These are phyloP conservation scores for Chrysemys picta DNA, from an alignment of 2,113 vertebrate species.

Conservation along the genomic window DNA sequence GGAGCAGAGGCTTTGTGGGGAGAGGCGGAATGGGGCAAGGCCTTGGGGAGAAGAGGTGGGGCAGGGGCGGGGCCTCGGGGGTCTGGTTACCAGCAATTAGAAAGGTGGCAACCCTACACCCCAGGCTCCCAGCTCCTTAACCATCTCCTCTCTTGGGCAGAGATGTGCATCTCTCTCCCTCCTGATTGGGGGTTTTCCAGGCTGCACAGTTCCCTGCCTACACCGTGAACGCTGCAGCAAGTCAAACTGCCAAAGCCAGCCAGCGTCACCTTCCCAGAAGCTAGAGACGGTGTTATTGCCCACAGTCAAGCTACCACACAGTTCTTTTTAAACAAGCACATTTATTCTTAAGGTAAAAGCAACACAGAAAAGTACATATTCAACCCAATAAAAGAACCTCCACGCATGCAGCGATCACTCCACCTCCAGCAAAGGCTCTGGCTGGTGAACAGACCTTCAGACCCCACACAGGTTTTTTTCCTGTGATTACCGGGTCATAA, in stretches of 20 bases:
- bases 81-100: too few relatives aligned
- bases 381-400: background rate
- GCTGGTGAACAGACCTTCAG: background rate
- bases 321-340: background rate
- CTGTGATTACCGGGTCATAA: background rate
- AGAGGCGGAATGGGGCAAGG: too few relatives aligned
- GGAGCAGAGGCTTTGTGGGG: too few relatives aligned
- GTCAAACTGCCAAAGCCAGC: too few relatives aligned
- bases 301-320: background rate
- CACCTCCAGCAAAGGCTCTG: background rate
- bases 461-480: background rate
- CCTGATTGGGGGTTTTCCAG: too few relatives aligned
- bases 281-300: too few relatives aligned
- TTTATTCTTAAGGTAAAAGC: background rate
- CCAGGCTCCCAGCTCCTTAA: background rate
- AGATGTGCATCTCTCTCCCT: background rate
- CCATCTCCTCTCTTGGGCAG: background rate
- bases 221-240: too few relatives aligned
- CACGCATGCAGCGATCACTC: background rate
- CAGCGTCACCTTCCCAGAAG: background rate
- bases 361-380: background rate
- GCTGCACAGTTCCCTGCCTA: background rate
- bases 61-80: too few relatives aligned
- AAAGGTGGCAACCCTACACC: too few relatives aligned
- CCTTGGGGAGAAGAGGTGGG: too few relatives aligned